Base-by-base conservation (phyloP, 2,113 vertebrate species). In the Illadopsis cleaveri region DNA sequence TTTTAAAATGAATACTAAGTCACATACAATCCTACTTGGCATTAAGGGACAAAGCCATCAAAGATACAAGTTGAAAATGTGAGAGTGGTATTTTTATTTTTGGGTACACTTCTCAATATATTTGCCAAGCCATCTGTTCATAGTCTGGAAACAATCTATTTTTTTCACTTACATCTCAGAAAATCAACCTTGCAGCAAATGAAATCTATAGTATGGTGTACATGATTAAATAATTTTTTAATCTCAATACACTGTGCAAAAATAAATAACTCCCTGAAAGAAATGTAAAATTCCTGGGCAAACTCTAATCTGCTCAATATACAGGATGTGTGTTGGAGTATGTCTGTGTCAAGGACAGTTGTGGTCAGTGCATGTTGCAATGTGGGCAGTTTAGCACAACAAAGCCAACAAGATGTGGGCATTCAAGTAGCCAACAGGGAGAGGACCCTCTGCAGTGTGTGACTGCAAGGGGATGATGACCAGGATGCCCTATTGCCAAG, bases 111-210 rank as follows among this genome's bases (percentile, higher is more conserved):
- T 89, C 89, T 76, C 69, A 78, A 84, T 94, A 30, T 72, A 89
- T 92, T 92, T 91, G 56, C 69, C 69, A 92, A 78, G 51, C 72
- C 60, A 86, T 86, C 53, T 95, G 89, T 60, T 84, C 69, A 23
- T 68, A 71, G 68, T 64, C 86, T 94, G 69, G 73, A 91, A 91
- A 75, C 25, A 78, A 86, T 44, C 37, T 66, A 62, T 38, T 91
- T 93, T 93, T 86, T 94, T 69, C 33, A 89, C 48, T 82, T 68
- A 25, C 31, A 51, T 58, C 37, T 81, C 38, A 84, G 61, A 90
- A 93, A 75, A 64, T 71, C 56, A 70, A 48, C 72, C 51, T 94
- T 30, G 4, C 18, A 71, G 77, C 30, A 89, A 84, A 60, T 81
- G 27, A 78, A 82, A 78, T 64, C 80, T 70, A 48, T 83, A 84